Evolutionary conservation across 2,888 invertebrate genomes (phyloP).

Genomic region (Gibbula magus): DNA sequence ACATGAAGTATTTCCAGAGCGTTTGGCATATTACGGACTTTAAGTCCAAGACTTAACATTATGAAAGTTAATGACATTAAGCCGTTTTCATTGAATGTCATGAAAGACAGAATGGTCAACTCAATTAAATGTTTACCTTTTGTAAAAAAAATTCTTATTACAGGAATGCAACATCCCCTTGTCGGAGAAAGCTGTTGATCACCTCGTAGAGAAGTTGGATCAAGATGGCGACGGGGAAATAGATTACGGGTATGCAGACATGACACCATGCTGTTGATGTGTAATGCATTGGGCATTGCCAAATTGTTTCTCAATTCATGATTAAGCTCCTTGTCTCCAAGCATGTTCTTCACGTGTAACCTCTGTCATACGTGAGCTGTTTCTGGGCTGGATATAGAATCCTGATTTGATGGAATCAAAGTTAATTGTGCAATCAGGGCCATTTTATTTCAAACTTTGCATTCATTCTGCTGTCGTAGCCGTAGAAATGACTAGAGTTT

Average conservation of each 20-base stretch:
- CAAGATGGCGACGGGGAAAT: conserved; percentile 66
- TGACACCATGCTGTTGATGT: not conserved
- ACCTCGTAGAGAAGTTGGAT: conserved; percentile 62
- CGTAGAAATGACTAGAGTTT: too few relatives aligned
- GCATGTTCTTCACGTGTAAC: not conserved
- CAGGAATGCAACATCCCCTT: conserved; percentile 66
- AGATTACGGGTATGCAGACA: conserved; percentile 58
- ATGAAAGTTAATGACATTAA: too few relatives aligned
- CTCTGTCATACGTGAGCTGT: not conserved
- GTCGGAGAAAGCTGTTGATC: conserved; percentile 57
- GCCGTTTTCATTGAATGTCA: too few relatives aligned
- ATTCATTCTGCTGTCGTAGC: too few relatives aligned
- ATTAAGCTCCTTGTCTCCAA: not conserved
- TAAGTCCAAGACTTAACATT: too few relatives aligned
- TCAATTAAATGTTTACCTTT: not conserved
- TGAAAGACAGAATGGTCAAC: too few relatives aligned
- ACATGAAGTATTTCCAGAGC: too few relatives aligned
- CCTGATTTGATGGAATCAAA: too few relatives aligned
- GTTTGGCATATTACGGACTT: too few relatives aligned
- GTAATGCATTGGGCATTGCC: not conserved
- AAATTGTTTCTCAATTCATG: not conserved
- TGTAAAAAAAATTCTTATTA: conserved; percentile 22
- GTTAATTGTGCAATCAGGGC: too few relatives aligned
- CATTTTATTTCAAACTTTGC: too few relatives aligned
- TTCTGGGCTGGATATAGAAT: too few relatives aligned